Percentiles rank a stretch among this genome's conserved stretches.
Evolutionary conservation across 2,888 invertebrate genomes (phyloP).

Genomic region (Octodonta nipae): DNA sequence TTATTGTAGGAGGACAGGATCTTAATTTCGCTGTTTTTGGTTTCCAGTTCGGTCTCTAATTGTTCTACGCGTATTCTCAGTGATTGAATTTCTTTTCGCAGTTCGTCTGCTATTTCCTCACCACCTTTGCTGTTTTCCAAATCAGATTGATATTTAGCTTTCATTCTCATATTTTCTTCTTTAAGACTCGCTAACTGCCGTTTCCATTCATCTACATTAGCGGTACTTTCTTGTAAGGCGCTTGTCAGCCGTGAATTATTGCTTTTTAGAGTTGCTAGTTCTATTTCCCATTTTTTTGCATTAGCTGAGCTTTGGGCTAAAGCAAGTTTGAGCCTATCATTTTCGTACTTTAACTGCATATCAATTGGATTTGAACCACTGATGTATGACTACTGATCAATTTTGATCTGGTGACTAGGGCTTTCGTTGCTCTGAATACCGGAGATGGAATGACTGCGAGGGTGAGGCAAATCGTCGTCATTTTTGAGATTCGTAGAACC

Average conservation of each 20-base stretch:
- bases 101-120: slow-evolving; percentile 61
- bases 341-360: slow-evolving; percentile 91
- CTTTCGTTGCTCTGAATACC: slow-evolving; percentile 46
- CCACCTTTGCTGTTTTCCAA: slow-evolving; percentile 55
- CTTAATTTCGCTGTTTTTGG: slow-evolving; percentile 72
- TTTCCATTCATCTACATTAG: slow-evolving; percentile 98
- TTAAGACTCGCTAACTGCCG: slow-evolving; percentile 84
- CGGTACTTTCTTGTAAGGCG: slow-evolving; percentile 87
- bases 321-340: slow-evolving; percentile 88
- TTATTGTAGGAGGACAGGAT: slow-evolving; percentile 37
- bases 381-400: slow-evolving; percentile 27
- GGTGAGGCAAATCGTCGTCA: slow-evolving; percentile 42
- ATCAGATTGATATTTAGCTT: slow-evolving; percentile 56
- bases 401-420: slow-evolving; percentile 47
- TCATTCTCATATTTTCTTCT: slow-evolving; percentile 77
- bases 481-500: slow-evolving; percentile 6
- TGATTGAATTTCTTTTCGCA: slow-evolving; percentile 58
- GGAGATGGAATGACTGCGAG: slow-evolving; percentile 48
- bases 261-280: slow-evolving; percentile 86
- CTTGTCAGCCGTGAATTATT: slow-evolving; percentile 91
- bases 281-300: slow-evolving; percentile 97
- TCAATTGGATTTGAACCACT: slow-evolving; percentile 45
- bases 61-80: slow-evolving; percentile 70
- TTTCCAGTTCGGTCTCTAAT: slow-evolving; percentile 66
- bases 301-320: slow-evolving; percentile 93